Percentiles rank a stretch among this genome's conserved stretches.
Evolutionary conservation across 2,888 invertebrate genomes (phyloP).

Genomic region (Melanargia galathea): DNA sequence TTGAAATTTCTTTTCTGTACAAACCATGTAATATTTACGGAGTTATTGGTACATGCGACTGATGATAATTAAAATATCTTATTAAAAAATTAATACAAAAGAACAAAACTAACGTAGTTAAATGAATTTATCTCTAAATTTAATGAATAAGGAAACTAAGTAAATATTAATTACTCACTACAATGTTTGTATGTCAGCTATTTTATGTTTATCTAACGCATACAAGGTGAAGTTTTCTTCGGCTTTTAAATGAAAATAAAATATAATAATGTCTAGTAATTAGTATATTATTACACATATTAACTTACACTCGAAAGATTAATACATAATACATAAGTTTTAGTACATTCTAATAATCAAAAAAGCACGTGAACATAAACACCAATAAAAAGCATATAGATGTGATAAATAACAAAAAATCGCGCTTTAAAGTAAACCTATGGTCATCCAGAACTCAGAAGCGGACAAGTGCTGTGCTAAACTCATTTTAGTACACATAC

Average conservation of each 20-base stretch:
- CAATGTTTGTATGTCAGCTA: too few relatives aligned
- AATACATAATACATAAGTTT: background rate
- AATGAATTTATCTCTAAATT: too few relatives aligned
- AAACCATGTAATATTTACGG: too few relatives aligned
- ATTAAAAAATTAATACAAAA: too few relatives aligned
- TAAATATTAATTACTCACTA: too few relatives aligned
- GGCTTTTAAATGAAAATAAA: background rate
- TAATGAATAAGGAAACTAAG: too few relatives aligned
- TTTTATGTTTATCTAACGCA: background rate
- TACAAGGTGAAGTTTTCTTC: background rate
- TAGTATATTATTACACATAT: background rate
- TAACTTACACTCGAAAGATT: background rate
- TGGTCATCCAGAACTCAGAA: conserved; percentile 38
- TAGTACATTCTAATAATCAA: background rate
- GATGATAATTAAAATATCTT: too few relatives aligned
- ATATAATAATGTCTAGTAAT: background rate
- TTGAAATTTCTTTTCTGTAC: background rate
- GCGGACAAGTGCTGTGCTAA: conserved; percentile 31
- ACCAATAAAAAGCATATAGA: conserved; percentile 23
- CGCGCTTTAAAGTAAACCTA: conserved; percentile 30
- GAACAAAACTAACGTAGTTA: too few relatives aligned
- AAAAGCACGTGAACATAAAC: background rate
- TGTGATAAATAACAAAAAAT: conserved; percentile 22
- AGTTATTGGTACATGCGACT: too few relatives aligned
- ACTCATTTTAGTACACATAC: conserved; percentile 76